Evolutionary conservation across 2,797 vertebrate genomes (phyloP).

Genomic region (Malurus leucopterus): DNA sequence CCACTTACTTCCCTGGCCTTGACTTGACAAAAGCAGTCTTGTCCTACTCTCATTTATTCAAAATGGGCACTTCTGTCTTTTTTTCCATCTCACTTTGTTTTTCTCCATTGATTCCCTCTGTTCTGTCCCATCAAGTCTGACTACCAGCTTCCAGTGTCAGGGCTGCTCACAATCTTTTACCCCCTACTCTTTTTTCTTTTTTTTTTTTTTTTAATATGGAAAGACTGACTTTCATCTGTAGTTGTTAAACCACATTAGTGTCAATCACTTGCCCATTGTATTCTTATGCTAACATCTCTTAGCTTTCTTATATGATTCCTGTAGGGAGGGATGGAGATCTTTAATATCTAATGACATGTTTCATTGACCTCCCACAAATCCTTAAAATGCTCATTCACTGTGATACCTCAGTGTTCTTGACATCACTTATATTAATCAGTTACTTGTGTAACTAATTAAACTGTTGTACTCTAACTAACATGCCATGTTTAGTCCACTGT

Average conservation of each 20-base stretch:
- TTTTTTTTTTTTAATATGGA: neutral
- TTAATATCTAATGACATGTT: neutral
- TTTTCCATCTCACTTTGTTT: neutral
- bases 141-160: neutral
- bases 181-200: neutral
- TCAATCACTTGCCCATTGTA: neutral
- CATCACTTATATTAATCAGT: neutral
- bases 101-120: neutral
- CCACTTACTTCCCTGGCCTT: neutral
- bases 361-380: neutral
- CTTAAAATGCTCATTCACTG: neutral
- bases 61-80: neutral
- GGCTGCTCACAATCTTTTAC: neutral
- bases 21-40: neutral
- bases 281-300: neutral
- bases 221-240: neutral
- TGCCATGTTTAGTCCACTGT: neutral
- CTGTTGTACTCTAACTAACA: neutral
- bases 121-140: neutral
- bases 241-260: neutral
- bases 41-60: neutral
- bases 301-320: neutral
- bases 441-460: neutral
- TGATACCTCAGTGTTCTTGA: neutral
- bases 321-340: neutral